phyloP scores from a whole-genome alignment of 2,113 vertebrate genomes.

The Brachypteracias leptosomus region DNA sequence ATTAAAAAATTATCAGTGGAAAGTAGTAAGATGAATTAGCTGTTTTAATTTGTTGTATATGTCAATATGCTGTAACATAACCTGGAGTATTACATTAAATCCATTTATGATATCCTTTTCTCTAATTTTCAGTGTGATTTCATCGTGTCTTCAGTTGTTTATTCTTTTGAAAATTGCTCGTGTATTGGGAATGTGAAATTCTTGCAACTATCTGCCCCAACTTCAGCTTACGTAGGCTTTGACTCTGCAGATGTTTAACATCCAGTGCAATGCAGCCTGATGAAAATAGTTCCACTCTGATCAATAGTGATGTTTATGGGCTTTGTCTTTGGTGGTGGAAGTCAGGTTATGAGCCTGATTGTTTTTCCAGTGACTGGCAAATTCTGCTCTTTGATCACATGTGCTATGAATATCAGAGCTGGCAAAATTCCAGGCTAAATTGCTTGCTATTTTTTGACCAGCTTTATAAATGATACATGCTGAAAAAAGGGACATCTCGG shows the following conservation, averaged over 20 bases:
- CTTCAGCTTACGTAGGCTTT: background rate
- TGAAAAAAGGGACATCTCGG: background rate
- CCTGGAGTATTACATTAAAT: background rate
- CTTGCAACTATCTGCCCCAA: background rate
- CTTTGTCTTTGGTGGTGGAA: background rate
- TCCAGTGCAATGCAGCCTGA: background rate
- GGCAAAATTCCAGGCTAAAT: background rate
- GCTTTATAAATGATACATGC: constrained; percentile 14
- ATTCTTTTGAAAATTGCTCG: background rate
- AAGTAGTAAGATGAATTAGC: constrained; percentile 35
- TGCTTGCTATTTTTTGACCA: background rate
- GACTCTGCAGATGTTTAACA: background rate
- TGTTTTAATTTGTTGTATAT: constrained; percentile 26
- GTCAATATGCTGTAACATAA: constrained; percentile 25
- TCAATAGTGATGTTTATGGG: background rate
- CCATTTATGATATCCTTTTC: background rate
- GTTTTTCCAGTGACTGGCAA: constrained; percentile 1
- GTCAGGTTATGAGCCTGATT: background rate
- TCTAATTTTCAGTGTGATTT: background rate
- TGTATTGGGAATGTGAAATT: background rate
- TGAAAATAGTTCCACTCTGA: background rate
- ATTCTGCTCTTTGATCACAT: constrained; percentile 27
- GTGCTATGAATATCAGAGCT: background rate
- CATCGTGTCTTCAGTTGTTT: background rate
- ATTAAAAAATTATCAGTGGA: constrained; percentile 66